These are phyloP conservation scores for Mayetiola destructor DNA, from an alignment of 2,888 invertebrate genomes.

Conservation along the genomic window DNA sequence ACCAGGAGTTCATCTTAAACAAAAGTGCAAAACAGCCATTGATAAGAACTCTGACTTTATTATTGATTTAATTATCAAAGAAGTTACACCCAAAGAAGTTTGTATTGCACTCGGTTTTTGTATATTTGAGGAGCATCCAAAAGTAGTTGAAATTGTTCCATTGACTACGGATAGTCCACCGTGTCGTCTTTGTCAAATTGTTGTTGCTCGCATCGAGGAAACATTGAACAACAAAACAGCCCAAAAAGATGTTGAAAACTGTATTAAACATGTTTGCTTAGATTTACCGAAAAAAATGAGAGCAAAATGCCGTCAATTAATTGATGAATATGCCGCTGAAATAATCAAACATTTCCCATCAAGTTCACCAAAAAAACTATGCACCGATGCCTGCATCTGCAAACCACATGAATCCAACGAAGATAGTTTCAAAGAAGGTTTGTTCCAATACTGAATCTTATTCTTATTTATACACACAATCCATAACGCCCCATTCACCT, in stretches of 20 bases:
- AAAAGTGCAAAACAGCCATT: slow-evolving; percentile 56
- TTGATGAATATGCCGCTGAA: slow-evolving; percentile 50
- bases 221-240: slow-evolving; percentile 11
- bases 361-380: slow-evolving; percentile 25
- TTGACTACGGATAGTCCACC: background rate
- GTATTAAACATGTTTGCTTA: slow-evolving; percentile 50
- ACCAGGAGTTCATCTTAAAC: slow-evolving; percentile 25
- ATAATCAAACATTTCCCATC: slow-evolving; percentile 49
- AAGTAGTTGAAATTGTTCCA: background rate
- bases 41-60: slow-evolving; percentile 57
- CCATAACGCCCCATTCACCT: background rate
- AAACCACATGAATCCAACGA: background rate
- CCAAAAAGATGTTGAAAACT: slow-evolving; percentile 50
- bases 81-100: slow-evolving; percentile 52
- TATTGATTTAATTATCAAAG: slow-evolving; percentile 51
- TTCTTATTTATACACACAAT: background rate
- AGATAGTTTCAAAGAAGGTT: background rate
- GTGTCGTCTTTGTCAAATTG: background rate
- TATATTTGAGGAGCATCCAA: slow-evolving; percentile 14
- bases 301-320: slow-evolving; percentile 48
- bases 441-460: background rate
- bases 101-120: slow-evolving; percentile 56
- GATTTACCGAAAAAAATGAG: slow-evolving; percentile 47
- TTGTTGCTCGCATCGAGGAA: background rate
- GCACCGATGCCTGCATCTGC: background rate